Conservation (phyloP, 2,888 invertebrate genomes). For the Cephus pulcher region DNA sequence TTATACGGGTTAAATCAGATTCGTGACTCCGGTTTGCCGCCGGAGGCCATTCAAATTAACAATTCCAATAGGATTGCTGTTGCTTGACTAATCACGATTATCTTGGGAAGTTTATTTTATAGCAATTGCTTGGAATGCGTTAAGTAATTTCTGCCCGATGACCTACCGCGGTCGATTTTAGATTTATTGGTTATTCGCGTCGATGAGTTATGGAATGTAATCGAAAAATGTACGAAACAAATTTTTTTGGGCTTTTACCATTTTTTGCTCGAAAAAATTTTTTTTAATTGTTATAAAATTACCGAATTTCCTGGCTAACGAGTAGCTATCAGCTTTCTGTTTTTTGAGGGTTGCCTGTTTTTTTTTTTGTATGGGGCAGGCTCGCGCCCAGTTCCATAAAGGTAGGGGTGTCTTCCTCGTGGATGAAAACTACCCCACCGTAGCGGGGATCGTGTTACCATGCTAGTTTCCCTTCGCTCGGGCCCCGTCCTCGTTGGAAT, state of each 20-base stretch:
- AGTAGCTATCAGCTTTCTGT: background rate
- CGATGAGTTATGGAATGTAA: background rate
- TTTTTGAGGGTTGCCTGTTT: background rate
- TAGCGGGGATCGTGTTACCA: background rate
- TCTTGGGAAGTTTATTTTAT: background rate
- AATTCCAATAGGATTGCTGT: background rate
- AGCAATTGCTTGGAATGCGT: background rate
- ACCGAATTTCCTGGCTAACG: background rate
- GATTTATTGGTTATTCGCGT: no score
- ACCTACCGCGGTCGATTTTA: background rate
- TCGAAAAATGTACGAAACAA: background rate
- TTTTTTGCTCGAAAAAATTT: rapidly evolving
- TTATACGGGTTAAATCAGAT: background rate
- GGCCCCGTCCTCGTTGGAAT: conserved; percentile 15
- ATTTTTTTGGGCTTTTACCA: no score
- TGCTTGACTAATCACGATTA: background rate
- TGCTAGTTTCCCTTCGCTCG: background rate
- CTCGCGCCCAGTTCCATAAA: background rate
- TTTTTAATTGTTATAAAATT: background rate
- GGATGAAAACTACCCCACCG: background rate
- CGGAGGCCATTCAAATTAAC: background rate
- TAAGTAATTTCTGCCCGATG: background rate
- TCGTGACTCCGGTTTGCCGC: background rate
- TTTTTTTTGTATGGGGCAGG: background rate
- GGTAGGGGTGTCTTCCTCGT: background rate